Percentiles rank a stretch among this genome's conserved stretches.
phyloP scores from a whole-genome alignment of 2,113 vertebrate genomes.

The Tychaedon coryphoeus region DNA sequence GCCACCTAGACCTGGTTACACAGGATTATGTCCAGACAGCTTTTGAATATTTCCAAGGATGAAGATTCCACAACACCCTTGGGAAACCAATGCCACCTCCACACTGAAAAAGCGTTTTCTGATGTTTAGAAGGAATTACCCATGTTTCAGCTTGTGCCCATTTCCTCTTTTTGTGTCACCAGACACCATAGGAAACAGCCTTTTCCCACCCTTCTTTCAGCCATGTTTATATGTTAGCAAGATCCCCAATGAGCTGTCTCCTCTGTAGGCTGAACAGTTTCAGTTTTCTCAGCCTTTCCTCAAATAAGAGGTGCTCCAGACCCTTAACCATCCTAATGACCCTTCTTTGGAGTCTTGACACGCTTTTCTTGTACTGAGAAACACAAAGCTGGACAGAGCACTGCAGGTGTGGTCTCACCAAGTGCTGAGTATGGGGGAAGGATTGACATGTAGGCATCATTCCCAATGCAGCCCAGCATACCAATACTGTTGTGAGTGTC shows the following conservation, averaged over 20 bases:
- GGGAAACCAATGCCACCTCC: not conserved
- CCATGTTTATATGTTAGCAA: not conserved
- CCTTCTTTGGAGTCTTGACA: rapidly evolving
- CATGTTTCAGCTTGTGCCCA: not conserved
- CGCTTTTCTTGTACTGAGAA: not conserved
- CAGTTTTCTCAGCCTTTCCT: not conserved
- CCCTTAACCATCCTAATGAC: not conserved
- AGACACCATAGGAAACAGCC: not conserved
- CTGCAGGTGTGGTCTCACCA: not conserved
- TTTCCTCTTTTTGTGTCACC: not conserved
- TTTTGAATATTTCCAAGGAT: not conserved
- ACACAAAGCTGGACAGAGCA: not conserved
- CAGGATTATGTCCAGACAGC: not conserved
- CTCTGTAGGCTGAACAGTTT: not conserved
- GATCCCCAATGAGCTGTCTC: not conserved
- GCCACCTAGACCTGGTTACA: not conserved
- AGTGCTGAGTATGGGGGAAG: not conserved
- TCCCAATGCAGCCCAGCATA: not conserved
- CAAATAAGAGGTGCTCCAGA: not conserved
- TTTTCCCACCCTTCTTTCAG: not conserved
- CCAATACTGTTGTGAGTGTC: not conserved
- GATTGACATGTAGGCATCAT: not conserved
- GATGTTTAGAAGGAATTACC: not conserved
- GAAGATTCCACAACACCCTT: not conserved
- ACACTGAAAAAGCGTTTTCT: not conserved